These are phyloP conservation scores for Eupithecia centaureata DNA, from an alignment of 2,888 invertebrate genomes.

Conservation along the genomic window DNA sequence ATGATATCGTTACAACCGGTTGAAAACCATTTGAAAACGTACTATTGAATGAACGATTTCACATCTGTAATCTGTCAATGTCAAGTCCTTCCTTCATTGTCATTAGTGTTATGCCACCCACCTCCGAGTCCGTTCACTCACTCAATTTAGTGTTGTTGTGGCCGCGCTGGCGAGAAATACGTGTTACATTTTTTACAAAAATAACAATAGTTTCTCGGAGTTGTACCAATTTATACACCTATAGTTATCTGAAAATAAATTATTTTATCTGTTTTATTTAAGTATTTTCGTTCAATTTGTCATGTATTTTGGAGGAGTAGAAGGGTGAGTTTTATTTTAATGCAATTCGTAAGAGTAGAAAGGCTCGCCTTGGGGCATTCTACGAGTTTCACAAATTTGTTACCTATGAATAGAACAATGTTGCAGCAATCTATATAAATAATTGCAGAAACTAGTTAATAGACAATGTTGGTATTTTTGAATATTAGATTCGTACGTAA, in stretches of 20 bases:
- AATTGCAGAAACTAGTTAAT: neutral
- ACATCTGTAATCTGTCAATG: slow-evolving; percentile 21
- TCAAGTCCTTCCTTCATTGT: slow-evolving; percentile 26
- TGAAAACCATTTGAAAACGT: neutral
- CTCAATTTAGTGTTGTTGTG: slow-evolving; percentile 47
- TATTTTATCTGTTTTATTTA: neutral
- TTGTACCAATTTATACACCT: slow-evolving; percentile 3
- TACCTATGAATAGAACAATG: slow-evolving; percentile 32
- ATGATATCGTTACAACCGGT: neutral
- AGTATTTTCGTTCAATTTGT: slow-evolving; percentile 3
- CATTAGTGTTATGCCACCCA: neutral
- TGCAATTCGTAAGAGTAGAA: slow-evolving; percentile 68
- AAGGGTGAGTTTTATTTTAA: slow-evolving; percentile 66
- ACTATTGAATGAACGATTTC: slow-evolving; percentile 4
- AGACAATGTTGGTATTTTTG: neutral
- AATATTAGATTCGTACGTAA: too few relatives aligned
- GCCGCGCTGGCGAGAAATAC: slow-evolving; percentile 53
- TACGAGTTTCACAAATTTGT: slow-evolving; percentile 58
- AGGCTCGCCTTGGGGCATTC: slow-evolving; percentile 70
- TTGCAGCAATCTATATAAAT: slow-evolving; percentile 5
- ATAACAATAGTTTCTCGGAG: slow-evolving; percentile 12
- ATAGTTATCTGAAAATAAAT: neutral
- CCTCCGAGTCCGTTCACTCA: neutral
- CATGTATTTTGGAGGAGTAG: slow-evolving; percentile 75
- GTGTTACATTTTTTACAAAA: slow-evolving; percentile 35